These are phyloP conservation scores for Orthosia gracilis DNA, from an alignment of 2,888 invertebrate genomes.

Conservation along the genomic window DNA sequence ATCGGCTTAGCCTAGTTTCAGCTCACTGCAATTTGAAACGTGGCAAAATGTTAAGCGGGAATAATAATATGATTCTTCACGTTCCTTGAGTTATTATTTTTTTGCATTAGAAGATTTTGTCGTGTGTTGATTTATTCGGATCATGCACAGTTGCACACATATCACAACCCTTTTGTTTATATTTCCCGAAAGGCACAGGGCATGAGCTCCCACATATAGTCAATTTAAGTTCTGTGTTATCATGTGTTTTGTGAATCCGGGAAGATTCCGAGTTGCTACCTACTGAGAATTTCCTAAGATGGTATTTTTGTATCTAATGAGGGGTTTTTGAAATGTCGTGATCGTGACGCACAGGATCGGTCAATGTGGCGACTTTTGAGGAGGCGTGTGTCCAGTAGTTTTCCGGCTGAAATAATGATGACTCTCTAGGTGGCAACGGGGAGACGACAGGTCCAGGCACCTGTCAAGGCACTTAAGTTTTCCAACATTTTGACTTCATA, in stretches of 20 bases:
- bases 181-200: not conserved
- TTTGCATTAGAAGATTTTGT: slow-evolving; percentile 16
- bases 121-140: slow-evolving; percentile 13
- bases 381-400: no score
- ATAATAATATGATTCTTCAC: slow-evolving; percentile 2
- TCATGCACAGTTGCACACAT: not conserved
- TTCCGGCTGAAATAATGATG: no score
- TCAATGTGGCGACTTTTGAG: no score
- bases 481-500: no score
- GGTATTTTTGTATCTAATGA: no score
- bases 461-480: no score
- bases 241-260: not conserved
- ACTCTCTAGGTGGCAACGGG: no score
- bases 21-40: slow-evolving; percentile 29
- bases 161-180: not conserved
- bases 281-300: not conserved
- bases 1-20: slow-evolving; percentile 57
- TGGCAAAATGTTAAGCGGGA: slow-evolving; percentile 13
- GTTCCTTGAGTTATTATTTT: slow-evolving; percentile 10
- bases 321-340: no score
- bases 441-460: no score
- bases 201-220: not conserved
- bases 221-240: not conserved
- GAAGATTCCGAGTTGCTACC: not conserved
- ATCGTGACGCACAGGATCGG: no score